phyloP scores from a whole-genome alignment of 2,888 invertebrate genomes.

The Heliconius sara region DNA sequence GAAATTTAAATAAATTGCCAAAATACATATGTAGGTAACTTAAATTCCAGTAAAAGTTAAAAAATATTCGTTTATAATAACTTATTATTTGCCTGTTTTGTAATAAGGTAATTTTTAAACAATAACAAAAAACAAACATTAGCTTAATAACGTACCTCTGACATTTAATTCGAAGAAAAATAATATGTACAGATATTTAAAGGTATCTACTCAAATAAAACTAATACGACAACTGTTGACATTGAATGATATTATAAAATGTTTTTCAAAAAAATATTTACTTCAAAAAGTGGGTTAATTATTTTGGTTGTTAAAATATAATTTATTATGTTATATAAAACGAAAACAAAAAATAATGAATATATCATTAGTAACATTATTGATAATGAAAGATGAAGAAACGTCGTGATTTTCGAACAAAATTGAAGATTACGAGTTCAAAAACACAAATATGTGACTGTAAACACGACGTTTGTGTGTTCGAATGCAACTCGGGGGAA shows the following conservation, averaged over 20 bases:
- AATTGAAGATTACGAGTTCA: not conserved
- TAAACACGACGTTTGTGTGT: too few relatives aligned
- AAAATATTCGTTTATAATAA: not conserved
- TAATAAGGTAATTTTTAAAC: not conserved
- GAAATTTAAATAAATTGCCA: not conserved
- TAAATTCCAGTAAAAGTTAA: not conserved
- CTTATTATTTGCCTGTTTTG: not conserved
- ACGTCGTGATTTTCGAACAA: not conserved
- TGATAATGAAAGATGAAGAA: not conserved
- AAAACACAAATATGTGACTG: not conserved
- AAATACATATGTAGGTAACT: not conserved
- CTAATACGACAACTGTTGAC: not conserved
- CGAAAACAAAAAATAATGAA: not conserved
- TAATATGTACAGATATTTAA: not conserved
- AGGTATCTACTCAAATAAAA: not conserved
- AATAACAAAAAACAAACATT: not conserved
- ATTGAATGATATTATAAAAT: not conserved
- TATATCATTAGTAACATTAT: not conserved
- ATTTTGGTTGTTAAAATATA: not conserved
- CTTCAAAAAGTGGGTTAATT: slow-evolving; percentile 18
- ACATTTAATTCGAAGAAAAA: not conserved
- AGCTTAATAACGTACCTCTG: not conserved
- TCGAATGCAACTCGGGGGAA: too few relatives aligned
- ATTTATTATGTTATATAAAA: not conserved
- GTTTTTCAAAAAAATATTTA: not conserved